Conservation (phyloP, 2,113 vertebrate genomes). For the Eupsittula cactorum region DNA sequence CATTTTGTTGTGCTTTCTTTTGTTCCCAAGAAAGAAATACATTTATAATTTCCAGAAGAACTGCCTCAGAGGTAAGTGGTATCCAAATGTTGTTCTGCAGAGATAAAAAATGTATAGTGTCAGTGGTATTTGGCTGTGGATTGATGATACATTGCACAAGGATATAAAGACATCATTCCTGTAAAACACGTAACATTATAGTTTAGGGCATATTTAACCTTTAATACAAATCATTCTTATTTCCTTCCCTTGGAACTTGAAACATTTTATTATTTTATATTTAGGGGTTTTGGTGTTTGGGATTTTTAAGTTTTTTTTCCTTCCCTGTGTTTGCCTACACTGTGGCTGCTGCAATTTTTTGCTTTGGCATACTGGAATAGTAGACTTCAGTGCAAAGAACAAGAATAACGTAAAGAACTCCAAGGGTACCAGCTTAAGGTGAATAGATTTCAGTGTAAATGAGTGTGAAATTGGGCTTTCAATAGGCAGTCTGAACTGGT, state of each 20-base stretch:
- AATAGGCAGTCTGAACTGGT: conserved; percentile 6
- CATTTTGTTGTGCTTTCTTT: conserved; percentile 61
- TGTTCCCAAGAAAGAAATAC: conserved; percentile 58
- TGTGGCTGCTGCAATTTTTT: neutral
- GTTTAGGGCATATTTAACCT: conserved; percentile 76
- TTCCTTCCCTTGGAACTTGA: conserved; percentile 51
- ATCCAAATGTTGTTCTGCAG: conserved; percentile 70
- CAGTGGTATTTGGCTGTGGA: conserved; percentile 55
- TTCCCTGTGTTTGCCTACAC: neutral
- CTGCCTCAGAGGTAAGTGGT: conserved; percentile 61
- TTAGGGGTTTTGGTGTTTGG: neutral
- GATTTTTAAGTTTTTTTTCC: fast-evolving
- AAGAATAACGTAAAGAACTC: neutral
- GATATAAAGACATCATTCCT: conserved; percentile 60
- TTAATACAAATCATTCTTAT: conserved; percentile 77
- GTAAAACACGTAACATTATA: conserved; percentile 62
- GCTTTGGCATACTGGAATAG: conserved; percentile 9
- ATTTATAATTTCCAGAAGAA: conserved; percentile 71
- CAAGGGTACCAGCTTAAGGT: neutral
- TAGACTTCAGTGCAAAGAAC: neutral
- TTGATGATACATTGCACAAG: conserved; percentile 63
- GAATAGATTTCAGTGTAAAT: conserved; percentile 49
- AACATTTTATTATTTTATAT: conserved; percentile 30
- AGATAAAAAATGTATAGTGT: conserved; percentile 67
- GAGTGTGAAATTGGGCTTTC: conserved; percentile 5